Evolutionary conservation across 2,797 vertebrate genomes (phyloP), one percentile per base, ranked within the genome.

Genomic region (Kryptopterus vitreolus): DNA sequence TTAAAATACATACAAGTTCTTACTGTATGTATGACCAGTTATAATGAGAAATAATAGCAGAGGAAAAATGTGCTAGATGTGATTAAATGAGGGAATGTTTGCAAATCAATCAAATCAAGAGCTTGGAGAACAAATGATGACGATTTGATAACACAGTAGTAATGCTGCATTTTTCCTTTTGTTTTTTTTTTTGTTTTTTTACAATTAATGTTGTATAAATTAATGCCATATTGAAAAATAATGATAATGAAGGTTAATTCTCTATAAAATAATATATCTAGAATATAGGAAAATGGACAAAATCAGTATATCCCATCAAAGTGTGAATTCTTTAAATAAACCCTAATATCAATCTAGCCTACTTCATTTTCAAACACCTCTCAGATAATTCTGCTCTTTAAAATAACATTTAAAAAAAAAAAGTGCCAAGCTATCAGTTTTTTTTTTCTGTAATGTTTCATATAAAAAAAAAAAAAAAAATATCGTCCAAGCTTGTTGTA

Each of bases 351-450:
- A 83, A 84, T 82, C 91, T 91, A 91, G 85, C 86, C 92, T 92
- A 93, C 88, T 48, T 87, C 86, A 90, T 88, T 77, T 83, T 46
- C 76, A 88, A 91, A 87, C 90, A 88, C 82, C 76, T 85, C 87
- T 87, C 88, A 88, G 87, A 87, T 81, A 87, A 73, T 82, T 85
- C 73, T 81, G 38, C 79, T 83, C 84, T 83, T 88, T 88, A 76
- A 87, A 88, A 90, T 89, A 70, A 80, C 78, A 70, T 52, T 66
- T 65, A 48, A 90, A 10, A 58, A 90, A 58, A 90, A 89, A 82
- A 91, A 91, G 88, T 91, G 89, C 90, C 89, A 86, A 81, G 88
- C 90, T 91, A 90, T 89, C 88, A 90, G 38, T 43, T 43, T 88
- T 90, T 92, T 93, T 74, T 91, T 91, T 88, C 90, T 92, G 91